Evolutionary conservation across 2,888 invertebrate genomes (phyloP), one percentile per base, ranked within the genome.

Genomic region (Neoascia interrupta): DNA sequence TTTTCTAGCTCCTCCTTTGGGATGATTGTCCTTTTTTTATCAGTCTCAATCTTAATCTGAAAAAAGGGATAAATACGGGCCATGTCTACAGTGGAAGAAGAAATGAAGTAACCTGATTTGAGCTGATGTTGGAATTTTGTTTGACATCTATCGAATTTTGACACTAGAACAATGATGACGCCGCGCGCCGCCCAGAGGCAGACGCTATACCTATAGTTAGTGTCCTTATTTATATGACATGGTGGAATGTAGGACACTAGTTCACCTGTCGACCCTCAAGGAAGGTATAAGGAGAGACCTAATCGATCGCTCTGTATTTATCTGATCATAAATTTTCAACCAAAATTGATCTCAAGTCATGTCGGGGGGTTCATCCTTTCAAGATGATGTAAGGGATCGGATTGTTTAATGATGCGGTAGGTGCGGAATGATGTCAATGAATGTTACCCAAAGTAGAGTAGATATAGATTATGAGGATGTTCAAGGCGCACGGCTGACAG

Each of bases 271-370:
- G 79, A 23, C 56, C 56, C 28, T 56, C 26, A 15, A 26, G 36
- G 31, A 47, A 39, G 23, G 47, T 6, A 15, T 36, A 41, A 18
- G 43, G 8, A n/a, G 16, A 37, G 37, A 19, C 66, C 60, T 79
- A 61, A 72, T 60, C 73, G 72, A 60, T 73, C 73, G 73, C 37
- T 45, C 79, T 73, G 73, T 26, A 68, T 79, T 79, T 79, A 79
- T 79, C 79, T 79, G 79, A 79, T 73, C 66, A 73, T 73, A 79
- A 73, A 79, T 79, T 66, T 53, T 63, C 45, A 11, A 43, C 53
- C 43, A 75, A 58, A 70, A 72, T 56, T 58, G 64, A 54, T 76
- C 64, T 53, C 16, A 26, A 34, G 56, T 39, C 26, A 54, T 47
- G 37, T 47, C 18, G 34, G 19, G 15, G n/a, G 8, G 18, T 23